Percentiles rank a stretch among this genome's conserved stretches.
Conservation (phyloP, 1,140 invertebrate species). For the Drosophila quadrilineata region DNA sequence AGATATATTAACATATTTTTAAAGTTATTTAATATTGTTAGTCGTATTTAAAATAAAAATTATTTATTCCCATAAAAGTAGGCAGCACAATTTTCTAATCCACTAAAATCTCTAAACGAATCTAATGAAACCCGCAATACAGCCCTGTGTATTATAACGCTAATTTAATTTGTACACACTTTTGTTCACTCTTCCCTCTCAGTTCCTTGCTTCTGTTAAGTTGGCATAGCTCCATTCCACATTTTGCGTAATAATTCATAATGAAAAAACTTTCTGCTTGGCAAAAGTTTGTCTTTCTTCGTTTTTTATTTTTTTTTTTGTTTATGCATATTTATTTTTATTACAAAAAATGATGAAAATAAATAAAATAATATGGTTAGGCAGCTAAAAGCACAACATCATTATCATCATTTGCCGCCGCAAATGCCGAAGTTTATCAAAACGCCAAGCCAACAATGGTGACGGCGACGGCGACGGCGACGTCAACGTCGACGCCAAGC, state of each 20-base stretch:
- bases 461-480: too few relatives aligned
- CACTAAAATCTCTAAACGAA: too few relatives aligned
- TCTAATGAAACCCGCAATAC: constrained; percentile 54
- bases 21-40: neutral
- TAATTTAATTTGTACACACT: constrained; percentile 47
- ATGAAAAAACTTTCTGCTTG: constrained; percentile 67
- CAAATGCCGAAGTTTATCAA: constrained; percentile 68
- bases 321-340: constrained; percentile 53
- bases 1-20: too few relatives aligned
- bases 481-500: too few relatives aligned
- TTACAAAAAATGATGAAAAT: too few relatives aligned
- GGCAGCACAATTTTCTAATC: constrained; percentile 13
- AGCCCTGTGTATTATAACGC: constrained; percentile 38
- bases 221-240: neutral
- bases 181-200: neutral
- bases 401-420: constrained; percentile 54
- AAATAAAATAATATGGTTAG: constrained; percentile 69
- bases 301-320: constrained; percentile 48
- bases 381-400: constrained; percentile 29
- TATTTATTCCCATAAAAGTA: constrained; percentile 19
- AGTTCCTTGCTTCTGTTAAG: neutral
- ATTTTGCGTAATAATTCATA: constrained; percentile 71
- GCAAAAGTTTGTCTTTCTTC: constrained; percentile 10
- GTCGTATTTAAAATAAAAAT: neutral
- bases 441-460: constrained; percentile 69